phyloP scores from a whole-genome alignment of 1,140 invertebrate species.

The Drosophila varians region DNA sequence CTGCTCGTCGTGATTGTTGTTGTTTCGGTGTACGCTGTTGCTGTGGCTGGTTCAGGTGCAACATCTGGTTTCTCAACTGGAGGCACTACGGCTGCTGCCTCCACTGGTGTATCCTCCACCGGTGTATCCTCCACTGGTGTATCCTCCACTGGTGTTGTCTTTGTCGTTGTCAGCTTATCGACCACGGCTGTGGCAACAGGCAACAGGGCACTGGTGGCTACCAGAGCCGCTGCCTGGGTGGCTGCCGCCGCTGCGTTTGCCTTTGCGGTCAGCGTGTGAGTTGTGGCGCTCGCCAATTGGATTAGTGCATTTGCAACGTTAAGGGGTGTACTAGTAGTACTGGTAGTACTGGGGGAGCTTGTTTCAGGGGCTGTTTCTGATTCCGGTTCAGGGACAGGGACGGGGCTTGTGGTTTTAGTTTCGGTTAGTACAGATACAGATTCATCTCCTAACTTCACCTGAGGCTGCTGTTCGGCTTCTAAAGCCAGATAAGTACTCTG shows the following conservation, averaged over 20 bases:
- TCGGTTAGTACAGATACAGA: slow-evolving; percentile 54
- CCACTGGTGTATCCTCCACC: slow-evolving; percentile 12
- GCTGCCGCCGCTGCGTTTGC: slow-evolving; percentile 71
- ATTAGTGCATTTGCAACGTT: slow-evolving; percentile 81
- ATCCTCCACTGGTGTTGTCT: slow-evolving; percentile 39
- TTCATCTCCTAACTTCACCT: slow-evolving; percentile 52
- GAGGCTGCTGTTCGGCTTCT: slow-evolving; percentile 65
- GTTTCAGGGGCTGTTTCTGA: slow-evolving; percentile 44
- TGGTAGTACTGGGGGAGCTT: slow-evolving; percentile 46
- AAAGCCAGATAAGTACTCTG: slow-evolving; percentile 90
- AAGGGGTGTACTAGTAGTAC: slow-evolving; percentile 49
- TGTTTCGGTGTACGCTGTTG: slow-evolving; percentile 32
- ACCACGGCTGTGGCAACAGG: slow-evolving; percentile 64
- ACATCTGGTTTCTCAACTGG: slow-evolving; percentile 15
- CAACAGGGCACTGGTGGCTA: slow-evolving; percentile 57
- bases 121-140: slow-evolving; percentile 3
- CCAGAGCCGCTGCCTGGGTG: slow-evolving; percentile 66
- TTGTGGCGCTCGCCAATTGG: slow-evolving; percentile 82
- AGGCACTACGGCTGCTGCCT: slow-evolving; percentile 10
- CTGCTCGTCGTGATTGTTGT: slow-evolving; percentile 39
- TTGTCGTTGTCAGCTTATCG: slow-evolving; percentile 52
- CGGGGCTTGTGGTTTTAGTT: slow-evolving; percentile 48
- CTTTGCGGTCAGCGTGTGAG: slow-evolving; percentile 68
- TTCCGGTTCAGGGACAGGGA: slow-evolving; percentile 3
- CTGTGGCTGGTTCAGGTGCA: slow-evolving; percentile 15